Evolutionary conservation across 2,888 invertebrate species (phyloP), one percentile per base, ranked within the genome.

Genomic region (Eueremaeus valkanovi): DNA sequence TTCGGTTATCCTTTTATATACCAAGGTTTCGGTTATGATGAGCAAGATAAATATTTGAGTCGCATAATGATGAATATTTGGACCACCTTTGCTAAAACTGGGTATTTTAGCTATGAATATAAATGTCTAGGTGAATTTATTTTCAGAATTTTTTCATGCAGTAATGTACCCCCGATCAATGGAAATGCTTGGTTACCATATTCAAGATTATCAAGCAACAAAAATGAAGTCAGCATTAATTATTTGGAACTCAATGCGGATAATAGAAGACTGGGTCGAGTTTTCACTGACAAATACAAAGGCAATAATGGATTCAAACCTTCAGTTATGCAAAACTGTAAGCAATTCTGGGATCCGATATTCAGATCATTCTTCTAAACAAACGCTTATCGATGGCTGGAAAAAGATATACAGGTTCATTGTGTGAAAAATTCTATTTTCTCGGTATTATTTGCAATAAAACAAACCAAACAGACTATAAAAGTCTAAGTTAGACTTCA

Each of bases 1-100:
- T 66, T 66, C n/a, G 66, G 66, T 21, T 40, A 66, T 36, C 66
- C 66, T 9, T 66, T 66, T 40, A 21, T 21, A 21, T 9, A 3
- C 36, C 36, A 21, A 36, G 66, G 40, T 21, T 40, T 33, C 5
- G 18, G 36, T 3, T n/a, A n/a, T n/a, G n/a, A n/a, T n/a, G 40
- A 33, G 8, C 1, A 9, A 1, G 66, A 66, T 13, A 9, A 18
- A 31, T 6, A 66, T 21, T 21, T 66, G 66, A 66, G 66, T 66
- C 1, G n/a, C 8, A 27, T 21, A 9, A 8, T 66, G 21, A 33
- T 66, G 66, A n/a, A 66, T 36, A 66, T 66, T 13, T 66, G 9
- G 18, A 66, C 66, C 1, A 13, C 27, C n/a, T 66, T 66, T 21
- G 66, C 66, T 6, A 66, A 66, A 66, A 31, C 27, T 3, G n/a